phyloP scores from a whole-genome alignment of 2,888 invertebrate species.

The Zygaena filipendulae region DNA sequence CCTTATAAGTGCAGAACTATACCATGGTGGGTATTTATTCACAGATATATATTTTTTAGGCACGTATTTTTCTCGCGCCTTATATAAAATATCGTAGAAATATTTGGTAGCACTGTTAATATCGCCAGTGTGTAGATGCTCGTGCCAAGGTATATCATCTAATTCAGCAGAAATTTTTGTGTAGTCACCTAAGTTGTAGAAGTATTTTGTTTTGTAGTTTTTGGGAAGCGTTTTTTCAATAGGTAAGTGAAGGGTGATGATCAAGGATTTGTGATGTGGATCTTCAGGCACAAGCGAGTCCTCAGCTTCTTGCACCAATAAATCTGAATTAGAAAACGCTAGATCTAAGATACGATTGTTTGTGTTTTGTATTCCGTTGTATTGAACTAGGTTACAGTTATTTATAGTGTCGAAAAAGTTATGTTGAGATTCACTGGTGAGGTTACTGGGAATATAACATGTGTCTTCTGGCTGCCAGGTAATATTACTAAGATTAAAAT shows the following conservation, averaged over 20 bases:
- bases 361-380: slow-evolving; percentile 1
- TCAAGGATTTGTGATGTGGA: slow-evolving; percentile 4
- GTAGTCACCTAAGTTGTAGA: slow-evolving; percentile 5
- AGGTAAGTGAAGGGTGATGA: no score
- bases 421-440: slow-evolving; percentile 2
- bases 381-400: slow-evolving; percentile 4
- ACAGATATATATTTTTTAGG: no score
- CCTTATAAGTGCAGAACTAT: slow-evolving; percentile 4
- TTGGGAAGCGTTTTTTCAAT: background rate
- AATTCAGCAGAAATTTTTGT: no score
- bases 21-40: slow-evolving; percentile 6
- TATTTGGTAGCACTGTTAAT: no score
- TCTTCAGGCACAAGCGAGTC: slow-evolving; percentile 4
- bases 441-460: background rate
- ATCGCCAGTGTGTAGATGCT: no score
- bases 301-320: background rate
- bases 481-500: slow-evolving; percentile 8
- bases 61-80: no score
- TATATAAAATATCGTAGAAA: no score
- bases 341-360: slow-evolving; percentile 1
- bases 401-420: slow-evolving; percentile 1
- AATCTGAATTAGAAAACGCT: slow-evolving; percentile 1
- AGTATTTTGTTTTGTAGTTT: slow-evolving; percentile 3
- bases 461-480: background rate
- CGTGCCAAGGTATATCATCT: no score